Percentiles rank a stretch among this genome's conserved stretches.
These are phyloP conservation scores for Malacoraja senta DNA, from an alignment of 2,797 vertebrate species.

Conservation along the genomic window DNA sequence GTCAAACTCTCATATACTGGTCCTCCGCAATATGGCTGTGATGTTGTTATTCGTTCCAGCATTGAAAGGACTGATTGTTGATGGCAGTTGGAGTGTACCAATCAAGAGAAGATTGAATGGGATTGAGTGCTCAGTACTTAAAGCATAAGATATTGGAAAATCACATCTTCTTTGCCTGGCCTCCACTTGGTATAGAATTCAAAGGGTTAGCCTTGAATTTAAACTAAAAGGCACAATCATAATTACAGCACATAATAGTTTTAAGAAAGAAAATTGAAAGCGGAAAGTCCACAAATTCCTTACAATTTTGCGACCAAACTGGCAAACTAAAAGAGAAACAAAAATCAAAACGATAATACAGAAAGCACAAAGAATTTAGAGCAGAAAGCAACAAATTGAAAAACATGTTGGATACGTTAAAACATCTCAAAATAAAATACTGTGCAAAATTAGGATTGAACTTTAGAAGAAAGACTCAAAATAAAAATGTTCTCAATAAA, in stretches of 20 bases:
- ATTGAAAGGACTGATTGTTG: neutral
- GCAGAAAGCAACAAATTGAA: neutral
- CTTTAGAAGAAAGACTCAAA: neutral
- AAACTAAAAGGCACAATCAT: neutral
- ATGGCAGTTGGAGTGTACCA: neutral
- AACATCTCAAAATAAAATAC: neutral
- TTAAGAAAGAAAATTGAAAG: neutral
- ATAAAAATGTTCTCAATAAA: neutral
- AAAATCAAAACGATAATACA: neutral
- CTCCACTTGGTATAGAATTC: neutral
- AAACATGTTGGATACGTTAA: neutral
- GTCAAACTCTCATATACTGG: neutral
- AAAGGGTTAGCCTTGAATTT: neutral
- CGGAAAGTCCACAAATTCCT: neutral
- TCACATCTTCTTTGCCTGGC: neutral
- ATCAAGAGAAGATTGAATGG: neutral
- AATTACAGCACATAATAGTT: neutral
- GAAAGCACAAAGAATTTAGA: neutral
- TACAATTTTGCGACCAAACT: neutral
- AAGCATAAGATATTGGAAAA: neutral
- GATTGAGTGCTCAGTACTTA: neutral
- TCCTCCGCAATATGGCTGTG: neutral
- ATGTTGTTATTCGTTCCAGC: neutral
- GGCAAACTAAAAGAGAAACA: neutral
- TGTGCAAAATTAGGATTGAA: neutral